phyloP scores from a whole-genome alignment of 2,113 vertebrate genomes.

The Cheilinus undulatus region DNA sequence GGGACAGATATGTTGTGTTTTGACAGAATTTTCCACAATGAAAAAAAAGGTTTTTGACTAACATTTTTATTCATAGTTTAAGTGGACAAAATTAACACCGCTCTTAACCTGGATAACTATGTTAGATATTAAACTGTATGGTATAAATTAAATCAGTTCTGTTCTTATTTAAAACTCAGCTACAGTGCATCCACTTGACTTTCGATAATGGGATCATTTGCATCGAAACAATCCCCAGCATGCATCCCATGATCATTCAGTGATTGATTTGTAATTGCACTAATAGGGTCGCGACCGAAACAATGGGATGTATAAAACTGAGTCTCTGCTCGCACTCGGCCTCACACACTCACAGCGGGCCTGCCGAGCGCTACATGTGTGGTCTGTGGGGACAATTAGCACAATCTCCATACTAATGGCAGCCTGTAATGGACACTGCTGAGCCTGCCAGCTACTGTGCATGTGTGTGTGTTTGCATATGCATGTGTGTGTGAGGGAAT shows the following conservation, averaged over 20 bases:
- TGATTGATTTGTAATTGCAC: constrained; percentile 77
- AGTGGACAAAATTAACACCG: too few species aligned
- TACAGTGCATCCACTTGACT: constrained; percentile 1
- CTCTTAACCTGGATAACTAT: neutral
- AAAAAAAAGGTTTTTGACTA: too few species aligned
- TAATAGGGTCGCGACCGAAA: constrained; percentile 74
- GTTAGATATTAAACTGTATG: too few species aligned
- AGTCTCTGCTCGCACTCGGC: constrained; percentile 52
- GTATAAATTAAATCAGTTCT: neutral
- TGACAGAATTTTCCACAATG: too few species aligned
- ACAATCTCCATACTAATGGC: constrained; percentile 83
- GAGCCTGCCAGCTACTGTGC: constrained; percentile 63
- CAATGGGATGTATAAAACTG: constrained; percentile 69
- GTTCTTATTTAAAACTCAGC: neutral
- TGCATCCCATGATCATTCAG: constrained; percentile 71
- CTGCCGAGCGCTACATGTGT: constrained; percentile 78
- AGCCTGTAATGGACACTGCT: constrained; percentile 79
- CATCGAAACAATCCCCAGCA: constrained; percentile 60
- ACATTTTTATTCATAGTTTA: too few species aligned
- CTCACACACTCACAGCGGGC: constrained; percentile 50
- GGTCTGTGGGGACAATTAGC: constrained; percentile 84
- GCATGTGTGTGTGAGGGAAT: constrained; percentile 48
- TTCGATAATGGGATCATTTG: constrained; percentile 39
- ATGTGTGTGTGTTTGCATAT: constrained; percentile 58
- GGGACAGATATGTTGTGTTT: too few species aligned